These are phyloP conservation scores for Pseudomyrmex dendroicus DNA, from an alignment of 1,140 invertebrate genomes.

Conservation along the genomic window DNA sequence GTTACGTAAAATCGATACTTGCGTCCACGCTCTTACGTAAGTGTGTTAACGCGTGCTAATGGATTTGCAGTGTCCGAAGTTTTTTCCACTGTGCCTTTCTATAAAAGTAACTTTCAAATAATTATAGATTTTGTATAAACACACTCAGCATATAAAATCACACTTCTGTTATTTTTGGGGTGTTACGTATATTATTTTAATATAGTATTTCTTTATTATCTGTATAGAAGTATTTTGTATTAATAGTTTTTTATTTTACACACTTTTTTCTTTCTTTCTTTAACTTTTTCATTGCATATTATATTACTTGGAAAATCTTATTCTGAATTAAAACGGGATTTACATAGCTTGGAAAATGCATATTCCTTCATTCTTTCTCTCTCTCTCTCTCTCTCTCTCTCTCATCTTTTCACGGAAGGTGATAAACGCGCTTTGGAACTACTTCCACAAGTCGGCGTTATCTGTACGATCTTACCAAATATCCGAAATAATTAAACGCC, in stretches of 20 bases:
- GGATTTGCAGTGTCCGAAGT: constrained; percentile 21
- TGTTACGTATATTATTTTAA: constrained; percentile 1
- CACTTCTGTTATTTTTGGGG: not conserved
- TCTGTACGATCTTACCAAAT: constrained; percentile 65
- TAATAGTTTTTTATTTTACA: too few relatives aligned
- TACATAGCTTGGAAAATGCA: constrained; percentile 30
- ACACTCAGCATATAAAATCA: not conserved
- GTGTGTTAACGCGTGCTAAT: constrained; percentile 27
- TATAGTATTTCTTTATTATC: not conserved
- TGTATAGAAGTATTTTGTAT: not conserved
- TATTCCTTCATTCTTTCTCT: too few relatives aligned
- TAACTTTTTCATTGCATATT: not conserved
- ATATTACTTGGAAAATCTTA: not conserved
- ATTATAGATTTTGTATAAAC: not conserved
- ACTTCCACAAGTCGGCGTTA: constrained; percentile 22
- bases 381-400: too few relatives aligned
- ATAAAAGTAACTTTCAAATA: not conserved
- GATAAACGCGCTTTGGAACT: constrained; percentile 9
- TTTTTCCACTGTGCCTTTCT: not conserved
- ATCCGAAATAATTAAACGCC: constrained; percentile 68
- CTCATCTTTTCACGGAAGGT: not conserved
- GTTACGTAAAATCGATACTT: constrained; percentile 18
- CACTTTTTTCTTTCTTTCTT: not conserved
- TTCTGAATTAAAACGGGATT: constrained; percentile 18
- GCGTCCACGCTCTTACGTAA: constrained; percentile 13